Percentiles rank a stretch among this genome's conserved stretches.
Evolutionary conservation across 2,113 vertebrate genomes (phyloP).

Genomic region (Lophochroa leadbeateri): DNA sequence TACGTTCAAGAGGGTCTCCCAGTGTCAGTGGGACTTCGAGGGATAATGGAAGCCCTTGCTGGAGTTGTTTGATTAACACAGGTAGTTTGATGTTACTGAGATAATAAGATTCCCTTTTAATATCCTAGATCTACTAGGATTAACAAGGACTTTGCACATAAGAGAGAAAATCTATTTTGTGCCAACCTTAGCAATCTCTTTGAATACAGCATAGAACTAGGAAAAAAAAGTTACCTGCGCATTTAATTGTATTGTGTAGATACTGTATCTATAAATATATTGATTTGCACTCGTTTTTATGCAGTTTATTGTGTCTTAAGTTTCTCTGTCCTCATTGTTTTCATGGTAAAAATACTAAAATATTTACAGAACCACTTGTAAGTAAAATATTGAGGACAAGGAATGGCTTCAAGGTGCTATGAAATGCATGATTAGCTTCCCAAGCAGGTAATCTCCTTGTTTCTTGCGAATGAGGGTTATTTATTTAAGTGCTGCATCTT

Average conservation of each 20-base stretch:
- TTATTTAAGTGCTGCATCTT: background rate
- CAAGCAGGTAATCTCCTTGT: background rate
- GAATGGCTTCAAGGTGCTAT: background rate
- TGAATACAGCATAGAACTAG: background rate
- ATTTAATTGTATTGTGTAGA: background rate
- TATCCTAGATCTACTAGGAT: background rate
- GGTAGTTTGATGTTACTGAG: background rate
- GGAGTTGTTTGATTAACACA: background rate
- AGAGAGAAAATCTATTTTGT: background rate
- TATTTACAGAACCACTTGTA: background rate
- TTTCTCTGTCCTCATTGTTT: background rate
- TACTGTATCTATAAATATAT: background rate
- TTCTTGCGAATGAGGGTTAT: background rate
- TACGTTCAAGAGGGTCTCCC: background rate
- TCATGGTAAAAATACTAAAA: background rate
- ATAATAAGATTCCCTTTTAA: background rate
- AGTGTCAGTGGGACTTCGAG: background rate
- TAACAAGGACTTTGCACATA: background rate
- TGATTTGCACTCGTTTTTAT: slow-evolving; percentile 48
- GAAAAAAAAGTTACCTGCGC: background rate
- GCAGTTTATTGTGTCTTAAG: background rate
- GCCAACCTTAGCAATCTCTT: background rate
- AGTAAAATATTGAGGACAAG: background rate
- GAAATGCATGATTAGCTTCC: background rate
- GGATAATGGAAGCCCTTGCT: background rate